Evolutionary conservation across 2,888 invertebrate genomes (phyloP), one percentile per base, ranked within the genome.

Genomic region (Digitonthophagus gazella): DNA sequence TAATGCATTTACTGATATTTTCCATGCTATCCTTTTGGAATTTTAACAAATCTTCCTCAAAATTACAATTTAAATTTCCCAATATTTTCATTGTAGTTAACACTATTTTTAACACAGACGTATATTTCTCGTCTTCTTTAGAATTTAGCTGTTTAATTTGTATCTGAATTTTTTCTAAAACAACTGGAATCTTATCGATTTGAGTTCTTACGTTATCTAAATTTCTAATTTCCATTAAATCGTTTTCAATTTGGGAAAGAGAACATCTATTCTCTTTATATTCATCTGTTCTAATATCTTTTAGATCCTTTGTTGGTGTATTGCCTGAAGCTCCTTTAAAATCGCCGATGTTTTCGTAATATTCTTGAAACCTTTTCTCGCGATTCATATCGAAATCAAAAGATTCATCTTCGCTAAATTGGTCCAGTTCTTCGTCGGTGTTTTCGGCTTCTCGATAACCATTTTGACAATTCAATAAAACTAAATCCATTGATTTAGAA

Each of bases 1-100:
- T 55, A 15, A 70, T 70, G 63, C 68, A 68, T 14, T 66, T 65
- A 16, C 66, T 58, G 57, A 70, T 68, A 28, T 70, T 65, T 28
- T 64, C 57, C 6, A 70, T 55, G n/a, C 61, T 64, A 1, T 18
- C 68, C 54, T 70, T 67, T 56, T 70, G 70, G 4, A 58, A 66
- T 4, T 15, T 54, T n/a, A 70, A 22, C 8, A 68, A 44, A 5
- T 66, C 63, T 15, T 65, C 56, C 8, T 70, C 68, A 4, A 68
- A 70, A 19, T 67, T 65, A 15, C 68, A 70, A 6, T 67, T 28
- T 15, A 70, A 66, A 8, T 57, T 57, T 15, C 68, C 67, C 6
- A 66, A 65, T 18, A 70, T 66, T 54, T 65, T 65, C 56, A 70
- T 64, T 14, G 68, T 66, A 18, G 54, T 58, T 20, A 70, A 66